Evolutionary conservation across 2,113 vertebrate species (phyloP), one percentile per base, ranked within the genome.

Genomic region (Martes martes): DNA sequence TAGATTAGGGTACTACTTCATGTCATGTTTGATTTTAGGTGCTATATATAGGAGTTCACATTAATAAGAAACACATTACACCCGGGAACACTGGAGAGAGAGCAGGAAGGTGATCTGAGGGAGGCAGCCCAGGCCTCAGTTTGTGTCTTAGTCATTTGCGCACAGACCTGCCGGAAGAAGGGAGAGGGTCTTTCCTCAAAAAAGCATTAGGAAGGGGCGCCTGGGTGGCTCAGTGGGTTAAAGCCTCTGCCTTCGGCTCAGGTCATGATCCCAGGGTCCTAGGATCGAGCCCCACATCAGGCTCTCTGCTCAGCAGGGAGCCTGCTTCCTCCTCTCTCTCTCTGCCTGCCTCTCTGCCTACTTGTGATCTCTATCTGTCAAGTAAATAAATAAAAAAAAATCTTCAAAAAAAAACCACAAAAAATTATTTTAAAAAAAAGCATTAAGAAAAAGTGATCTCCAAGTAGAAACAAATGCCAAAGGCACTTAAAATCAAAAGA

Each of bases 401-500:
- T 39, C 39, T 39, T 39, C 39, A 39, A 39, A 39, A 39, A 39
- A 39, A 39, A 39, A 39, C 3, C 39, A 39, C 39, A 39, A 39
- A 39, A 39, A 39, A 39, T 39, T 39, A 39, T 39, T 39, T n/a
- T n/a, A 39, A 39, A 76, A 65, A 45, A 91, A 55, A 59, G 26
- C 39, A 83, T 39, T 47, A 57, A 26, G 52, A 67, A 73, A 39
- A 73, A n/a, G 21, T 18, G 14, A 95, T 26, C 85, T 86, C 52
- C 23, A 45, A 52, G 61, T 16, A 83, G 92, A 93, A 91, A 93
- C 33, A 79, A 96, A 67, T 81, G 63, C 65, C 89, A 87, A 86
- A 79, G 63, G 26, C 85, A 81, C 71, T 86, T 82, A 89, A 1
- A 67, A 42, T 31, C 61, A 65, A 73, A 74, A n/a, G 24, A 65